Evolutionary conservation across 2,888 invertebrate genomes (phyloP), one percentile per base, ranked within the genome.

Genomic region (Cancer borealis): DNA sequence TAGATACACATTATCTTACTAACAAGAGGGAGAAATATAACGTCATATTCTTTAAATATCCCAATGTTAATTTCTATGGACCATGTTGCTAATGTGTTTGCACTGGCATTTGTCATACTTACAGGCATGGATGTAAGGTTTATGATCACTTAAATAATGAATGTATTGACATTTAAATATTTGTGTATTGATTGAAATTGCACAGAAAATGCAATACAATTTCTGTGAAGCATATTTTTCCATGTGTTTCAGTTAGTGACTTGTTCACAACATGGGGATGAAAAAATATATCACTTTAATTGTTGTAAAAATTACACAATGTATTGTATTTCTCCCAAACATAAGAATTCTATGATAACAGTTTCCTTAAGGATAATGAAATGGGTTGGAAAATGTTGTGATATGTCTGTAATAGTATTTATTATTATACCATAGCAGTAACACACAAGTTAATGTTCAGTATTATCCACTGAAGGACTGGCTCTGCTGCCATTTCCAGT

Each of bases 11-110:
- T 2, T 79, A 26, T n/a, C 17, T 26, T 21, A 84, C 84, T 84
- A 84, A 30, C 84, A 30, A 84, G 26, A 79, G 73, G 73, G 73
- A 79, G 73, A 79, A 79, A 79, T 79, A 79, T 79, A 26, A 26
- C 26, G 10, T 79, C 8, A 30, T 79, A 26, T 79, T 6, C 12
- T 79, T 79, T n/a, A 17, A 12, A 10, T 49, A 10, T 49, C 3
- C 12, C 12, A 10, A 49, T 49, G 6, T 49, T 66, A 84, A 39
- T 30, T 12, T 14, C 39, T 73, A 73, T 17, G 10, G 73, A 73
- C 6, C 3, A 21, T 60, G 60, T 60, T 60, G 60, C 60, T 60
- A 10, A 21, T 60, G 17, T 60, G 60, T 26, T 1, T 73, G n/a
- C 0, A 73, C 8, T 73, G n/a, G 4, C n/a, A n/a, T 73, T 26